Evolutionary conservation across 2,113 vertebrate species (phyloP), one percentile per base, ranked within the genome.

Genomic region (Esox niger): DNA sequence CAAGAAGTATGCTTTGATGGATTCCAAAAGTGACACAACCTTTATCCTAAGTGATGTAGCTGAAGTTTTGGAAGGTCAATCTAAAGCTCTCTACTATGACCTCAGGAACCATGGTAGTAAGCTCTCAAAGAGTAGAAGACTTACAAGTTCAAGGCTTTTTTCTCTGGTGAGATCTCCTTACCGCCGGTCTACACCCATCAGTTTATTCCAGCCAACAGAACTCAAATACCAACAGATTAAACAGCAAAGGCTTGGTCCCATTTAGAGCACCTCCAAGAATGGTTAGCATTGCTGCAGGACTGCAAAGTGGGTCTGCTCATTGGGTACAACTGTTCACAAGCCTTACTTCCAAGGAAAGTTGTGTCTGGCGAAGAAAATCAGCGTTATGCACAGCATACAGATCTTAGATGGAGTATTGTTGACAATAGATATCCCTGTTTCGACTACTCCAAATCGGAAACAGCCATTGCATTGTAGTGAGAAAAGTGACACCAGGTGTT

Each of bases 11-110:
- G 32, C 62, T 43, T 32, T 43, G 13, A 8, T 33, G 23, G 25
- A 65, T 25, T 38, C 63, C 7, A 1, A 65, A 25, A 65, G 63
- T 46, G 63, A 65, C 21, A 65, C 63, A 2, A 65, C 63, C 20
- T 52, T 49, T 65, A 64, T 58, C 29, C 49, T 52, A 30, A 6
- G 62, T 56, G 54, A 59, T 26, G 47, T 54, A 26, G 72, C 61
- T 21, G 64, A 59, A 3, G 66, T 20, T 56, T 63, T 46, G 43
- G 43, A 46, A 66, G 38, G 20, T 70, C 6, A 64, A 55, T 23
- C 10, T 70, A 0, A 70, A 64, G 25, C 49, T 70, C 11, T 57
- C 32, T 64, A 58, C 49, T 32, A 59, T 71, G 54, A 47, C 54
- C 1, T 58, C 62, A 71, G 58, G 27, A 58, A 59, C 33, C 29